Percentiles rank a stretch among this genome's conserved stretches.
Evolutionary conservation across 2,797 vertebrate genomes (phyloP).

Genomic region (Danio aesculapii): DNA sequence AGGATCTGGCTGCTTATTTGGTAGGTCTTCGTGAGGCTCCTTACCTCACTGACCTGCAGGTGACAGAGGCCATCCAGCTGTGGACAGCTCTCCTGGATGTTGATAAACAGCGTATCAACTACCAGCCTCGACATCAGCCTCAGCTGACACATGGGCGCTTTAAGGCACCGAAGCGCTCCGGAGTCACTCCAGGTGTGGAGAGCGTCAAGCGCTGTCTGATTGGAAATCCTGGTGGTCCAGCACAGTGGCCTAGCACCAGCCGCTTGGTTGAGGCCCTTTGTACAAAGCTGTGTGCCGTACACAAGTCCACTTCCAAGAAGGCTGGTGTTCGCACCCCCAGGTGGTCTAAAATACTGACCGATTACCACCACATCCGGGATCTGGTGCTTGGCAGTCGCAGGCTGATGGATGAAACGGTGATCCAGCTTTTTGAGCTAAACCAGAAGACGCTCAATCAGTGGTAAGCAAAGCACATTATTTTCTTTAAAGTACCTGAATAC

Average conservation of each 20-base stretch:
- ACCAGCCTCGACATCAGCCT: constrained; percentile 20
- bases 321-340: neutral
- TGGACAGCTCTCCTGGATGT: neutral
- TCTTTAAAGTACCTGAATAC: neutral
- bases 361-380: too few relatives aligned
- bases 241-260: constrained; percentile 22
- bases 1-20: constrained; percentile 23
- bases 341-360: too few relatives aligned
- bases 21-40: constrained; percentile 17
- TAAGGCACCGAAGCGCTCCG: neutral
- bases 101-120: neutral
- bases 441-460: neutral
- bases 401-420: too few relatives aligned
- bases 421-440: neutral
- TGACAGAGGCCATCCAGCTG: constrained; percentile 19
- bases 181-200: constrained; percentile 8
- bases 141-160: constrained; percentile 1
- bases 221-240: constrained; percentile 18
- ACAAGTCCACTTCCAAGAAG: neutral
- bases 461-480: neutral
- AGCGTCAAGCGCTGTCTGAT: constrained; percentile 11
- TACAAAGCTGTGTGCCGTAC: neutral
- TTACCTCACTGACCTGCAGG: constrained; percentile 24
- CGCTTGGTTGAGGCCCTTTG: constrained; percentile 15
- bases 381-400: too few relatives aligned